Evolutionary conservation across 2,888 invertebrate species (phyloP).

Genomic region (Hydrotaea cyrtoneurina): DNA sequence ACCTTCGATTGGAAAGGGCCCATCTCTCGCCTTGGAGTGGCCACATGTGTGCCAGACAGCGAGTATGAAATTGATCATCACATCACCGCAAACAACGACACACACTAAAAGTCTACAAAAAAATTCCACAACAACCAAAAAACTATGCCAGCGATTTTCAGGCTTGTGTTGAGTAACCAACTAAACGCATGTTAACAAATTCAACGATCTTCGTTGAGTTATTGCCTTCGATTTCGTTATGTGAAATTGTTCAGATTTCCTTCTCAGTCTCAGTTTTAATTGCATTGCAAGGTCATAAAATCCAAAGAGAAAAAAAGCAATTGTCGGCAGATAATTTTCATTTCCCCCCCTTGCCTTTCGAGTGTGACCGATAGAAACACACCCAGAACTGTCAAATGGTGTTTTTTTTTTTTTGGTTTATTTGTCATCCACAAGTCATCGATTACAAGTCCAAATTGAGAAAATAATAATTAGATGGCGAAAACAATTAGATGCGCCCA

Average conservation of each 20-base stretch:
- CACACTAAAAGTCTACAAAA: background rate
- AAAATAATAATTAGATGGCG: too few species aligned
- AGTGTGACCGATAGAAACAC: background rate
- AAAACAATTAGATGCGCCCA: too few species aligned
- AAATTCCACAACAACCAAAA: background rate
- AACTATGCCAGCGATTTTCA: background rate
- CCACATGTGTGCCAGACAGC: background rate
- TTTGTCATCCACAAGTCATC: background rate
- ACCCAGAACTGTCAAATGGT: background rate
- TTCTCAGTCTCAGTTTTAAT: background rate
- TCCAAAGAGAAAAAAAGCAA: background rate
- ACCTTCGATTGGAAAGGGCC: constrained; percentile 10
- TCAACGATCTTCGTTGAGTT: background rate
- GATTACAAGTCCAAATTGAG: background rate
- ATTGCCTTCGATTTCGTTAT: background rate
- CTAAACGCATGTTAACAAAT: background rate
- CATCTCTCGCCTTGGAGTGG: background rate
- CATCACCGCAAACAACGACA: background rate
- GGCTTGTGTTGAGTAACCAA: too few species aligned
- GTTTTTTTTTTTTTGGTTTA: background rate
- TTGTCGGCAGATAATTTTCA: background rate
- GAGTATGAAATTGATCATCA: constrained; percentile 29
- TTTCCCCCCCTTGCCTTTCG: background rate
- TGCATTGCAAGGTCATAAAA: background rate
- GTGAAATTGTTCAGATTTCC: constrained; percentile 7